Evolutionary conservation across 2,113 vertebrate genomes (phyloP).

Genomic region (Notarius lentiginosus): DNA sequence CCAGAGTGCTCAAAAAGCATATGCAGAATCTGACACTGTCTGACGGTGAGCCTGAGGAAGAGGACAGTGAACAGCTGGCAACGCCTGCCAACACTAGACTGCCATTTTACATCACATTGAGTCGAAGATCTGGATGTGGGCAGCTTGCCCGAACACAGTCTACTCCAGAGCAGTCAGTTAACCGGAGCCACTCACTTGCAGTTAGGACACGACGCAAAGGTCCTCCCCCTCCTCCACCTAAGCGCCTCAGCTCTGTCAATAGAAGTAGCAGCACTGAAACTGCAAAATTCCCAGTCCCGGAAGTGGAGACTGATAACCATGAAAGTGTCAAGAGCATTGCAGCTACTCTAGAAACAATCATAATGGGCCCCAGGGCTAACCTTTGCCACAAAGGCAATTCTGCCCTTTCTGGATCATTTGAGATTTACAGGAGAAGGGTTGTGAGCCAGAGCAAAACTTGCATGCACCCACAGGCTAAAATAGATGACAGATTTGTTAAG

Average conservation of each 20-base stretch:
- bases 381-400: neutral
- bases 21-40: slow-evolving; percentile 82
- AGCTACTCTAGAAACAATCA: slow-evolving; percentile 60
- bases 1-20: slow-evolving; percentile 73
- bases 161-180: slow-evolving; percentile 69
- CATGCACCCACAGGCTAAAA: slow-evolving; percentile 28
- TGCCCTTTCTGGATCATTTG: neutral
- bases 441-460: slow-evolving; percentile 75
- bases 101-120: slow-evolving; percentile 86
- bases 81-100: slow-evolving; percentile 63
- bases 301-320: slow-evolving; percentile 25
- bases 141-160: slow-evolving; percentile 54
- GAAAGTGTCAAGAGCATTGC: slow-evolving; percentile 64
- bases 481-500: slow-evolving; percentile 57
- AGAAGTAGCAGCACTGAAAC: slow-evolving; percentile 74
- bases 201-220: slow-evolving; percentile 88
- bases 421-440: slow-evolving; percentile 69
- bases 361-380: neutral
- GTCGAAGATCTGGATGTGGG: slow-evolving; percentile 78
- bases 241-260: slow-evolving; percentile 91
- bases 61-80: slow-evolving; percentile 61
- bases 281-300: slow-evolving; percentile 39
- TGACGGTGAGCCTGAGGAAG: slow-evolving; percentile 84
- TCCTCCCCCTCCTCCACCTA: slow-evolving; percentile 86
- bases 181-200: slow-evolving; percentile 90